Percentiles rank a stretch among this genome's conserved stretches.
phyloP scores from a whole-genome alignment of 2,888 invertebrate genomes.

The Siphlonurus alternatus region DNA sequence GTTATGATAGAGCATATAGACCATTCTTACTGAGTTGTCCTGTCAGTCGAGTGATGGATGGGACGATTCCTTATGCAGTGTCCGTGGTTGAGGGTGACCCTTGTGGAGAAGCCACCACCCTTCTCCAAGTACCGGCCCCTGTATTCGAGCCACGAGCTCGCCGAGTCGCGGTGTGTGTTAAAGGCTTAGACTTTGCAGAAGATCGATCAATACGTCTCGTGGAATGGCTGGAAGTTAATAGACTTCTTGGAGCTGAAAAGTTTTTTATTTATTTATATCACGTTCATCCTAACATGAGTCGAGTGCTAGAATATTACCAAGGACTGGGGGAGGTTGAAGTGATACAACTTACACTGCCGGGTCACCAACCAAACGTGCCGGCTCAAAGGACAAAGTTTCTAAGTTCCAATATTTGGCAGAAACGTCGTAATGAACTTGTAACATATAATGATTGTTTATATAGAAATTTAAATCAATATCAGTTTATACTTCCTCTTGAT shows the following conservation, averaged over 20 bases:
- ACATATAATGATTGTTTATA: slow-evolving; percentile 66
- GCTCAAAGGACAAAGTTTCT: slow-evolving; percentile 25
- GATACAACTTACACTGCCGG: slow-evolving; percentile 36
- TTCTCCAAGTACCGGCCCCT: slow-evolving; percentile 22
- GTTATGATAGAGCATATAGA: slow-evolving; percentile 23
- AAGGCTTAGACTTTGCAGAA: slow-evolving; percentile 46
- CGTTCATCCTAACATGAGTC: slow-evolving; percentile 34
- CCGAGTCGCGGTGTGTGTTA: slow-evolving; percentile 50
- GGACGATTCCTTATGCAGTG: slow-evolving; percentile 29
- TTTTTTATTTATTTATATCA: slow-evolving; percentile 47
- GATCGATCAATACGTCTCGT: slow-evolving; percentile 43
- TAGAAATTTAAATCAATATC: slow-evolving; percentile 43
- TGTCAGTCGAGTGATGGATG: slow-evolving; percentile 29
- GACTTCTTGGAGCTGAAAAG: slow-evolving; percentile 45
- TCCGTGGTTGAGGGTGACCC: slow-evolving; percentile 32
- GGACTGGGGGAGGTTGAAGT: slow-evolving; percentile 31
- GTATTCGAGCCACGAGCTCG: slow-evolving; percentile 18
- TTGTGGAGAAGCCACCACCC: slow-evolving; percentile 32
- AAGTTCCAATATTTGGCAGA: slow-evolving; percentile 40
- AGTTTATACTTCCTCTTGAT: slow-evolving; percentile 50
- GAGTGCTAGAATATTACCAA: slow-evolving; percentile 38
- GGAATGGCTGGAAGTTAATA: slow-evolving; percentile 54
- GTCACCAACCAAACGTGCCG: slow-evolving; percentile 29
- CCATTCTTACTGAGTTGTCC: slow-evolving; percentile 46
- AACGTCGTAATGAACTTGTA: slow-evolving; percentile 51